Evolutionary conservation across 2,797 vertebrate genomes (phyloP).

Genomic region (Phalloptychus januarius): DNA sequence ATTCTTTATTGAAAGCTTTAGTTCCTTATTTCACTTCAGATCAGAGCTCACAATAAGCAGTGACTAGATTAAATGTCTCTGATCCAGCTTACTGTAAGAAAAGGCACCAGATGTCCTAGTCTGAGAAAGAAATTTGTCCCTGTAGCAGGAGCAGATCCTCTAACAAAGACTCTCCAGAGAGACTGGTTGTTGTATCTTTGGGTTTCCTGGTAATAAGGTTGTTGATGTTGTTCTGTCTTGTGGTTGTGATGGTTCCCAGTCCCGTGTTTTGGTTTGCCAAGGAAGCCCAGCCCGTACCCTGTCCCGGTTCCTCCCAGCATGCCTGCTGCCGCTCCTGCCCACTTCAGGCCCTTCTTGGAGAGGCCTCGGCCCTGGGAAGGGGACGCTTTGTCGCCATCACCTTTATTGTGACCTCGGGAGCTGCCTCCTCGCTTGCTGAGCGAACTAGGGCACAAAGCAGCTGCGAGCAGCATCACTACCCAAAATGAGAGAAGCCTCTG

Average conservation of each 20-base stretch:
- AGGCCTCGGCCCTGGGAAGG: conserved; percentile 56
- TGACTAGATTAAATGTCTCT: conserved; percentile 36
- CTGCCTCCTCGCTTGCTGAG: conserved; percentile 56
- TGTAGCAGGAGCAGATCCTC: conserved; percentile 42
- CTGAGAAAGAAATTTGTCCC: conserved; percentile 36
- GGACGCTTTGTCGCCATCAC: conserved; percentile 26
- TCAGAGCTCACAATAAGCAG: background rate
- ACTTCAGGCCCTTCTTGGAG: conserved; percentile 74
- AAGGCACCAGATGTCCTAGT: conserved; percentile 54
- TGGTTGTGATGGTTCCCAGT: conserved; percentile 45
- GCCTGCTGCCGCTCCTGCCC: conserved; percentile 77
- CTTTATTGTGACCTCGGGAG: conserved; percentile 53
- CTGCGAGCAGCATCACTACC: conserved; percentile 68
- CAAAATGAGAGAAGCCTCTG: conserved; percentile 71
- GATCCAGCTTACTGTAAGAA: conserved; percentile 67
- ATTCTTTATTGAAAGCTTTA: conserved; percentile 41
- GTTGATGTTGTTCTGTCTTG: conserved; percentile 39
- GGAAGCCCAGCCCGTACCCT: conserved; percentile 76
- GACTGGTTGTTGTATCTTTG: conserved; percentile 53
- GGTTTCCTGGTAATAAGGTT: conserved; percentile 42
- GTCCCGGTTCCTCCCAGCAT: conserved; percentile 76
- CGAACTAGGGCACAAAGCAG: conserved; percentile 60
- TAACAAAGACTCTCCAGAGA: conserved; percentile 51
- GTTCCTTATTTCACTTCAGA: conserved; percentile 22
- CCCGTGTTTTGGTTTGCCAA: conserved; percentile 64